Evolutionary conservation across 2,888 invertebrate genomes (phyloP), one percentile per base, ranked within the genome.

Genomic region (Caradrina kadenii): DNA sequence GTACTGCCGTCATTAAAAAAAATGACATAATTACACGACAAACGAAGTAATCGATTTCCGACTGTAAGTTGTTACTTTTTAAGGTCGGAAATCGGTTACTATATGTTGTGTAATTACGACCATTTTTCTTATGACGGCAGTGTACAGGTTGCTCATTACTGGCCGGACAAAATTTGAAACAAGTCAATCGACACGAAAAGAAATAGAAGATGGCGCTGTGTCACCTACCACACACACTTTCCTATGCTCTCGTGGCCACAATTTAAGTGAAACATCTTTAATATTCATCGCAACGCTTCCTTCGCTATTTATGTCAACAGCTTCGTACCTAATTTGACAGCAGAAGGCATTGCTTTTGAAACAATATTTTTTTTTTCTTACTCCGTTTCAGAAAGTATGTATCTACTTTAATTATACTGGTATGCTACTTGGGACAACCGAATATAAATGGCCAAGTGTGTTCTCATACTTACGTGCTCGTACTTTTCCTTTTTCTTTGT

Each of bases 321-420:
- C 73, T 86, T 83, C 73, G 81, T 80, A 77, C 76, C 76, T 87
- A 86, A 88, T 87, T 87, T 88, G 87, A 88, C 87, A 85, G 79
- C 79, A 76, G 77, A 82, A 82, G 70, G 69, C 83, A 79, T 75
- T 82, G 80, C 78, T 80, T 83, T 81, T 76, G 76, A 78, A 80
- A 75, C 72, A 76, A 80, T 79, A 82, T 42, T 82, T 69, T 69
- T 79, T 69, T 54, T 63, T 69, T 71, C 50, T 63, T 66, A 63
- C 66, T 56, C 52, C 22, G 8, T 59, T 64, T 60, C 22, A 69
- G 71, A 76, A 76, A 73, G 42, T 56, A 69, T 55, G 42, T 56
- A 69, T 55, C 2, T 48, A 3, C 42, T 75, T 64, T 63, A 79
- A 72, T 69, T 69, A 62, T 50, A 49, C 11, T 55, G 11, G 8